Base-by-base conservation (phyloP, 2,797 vertebrate genomes). In the Xenopus petersii region DNA sequence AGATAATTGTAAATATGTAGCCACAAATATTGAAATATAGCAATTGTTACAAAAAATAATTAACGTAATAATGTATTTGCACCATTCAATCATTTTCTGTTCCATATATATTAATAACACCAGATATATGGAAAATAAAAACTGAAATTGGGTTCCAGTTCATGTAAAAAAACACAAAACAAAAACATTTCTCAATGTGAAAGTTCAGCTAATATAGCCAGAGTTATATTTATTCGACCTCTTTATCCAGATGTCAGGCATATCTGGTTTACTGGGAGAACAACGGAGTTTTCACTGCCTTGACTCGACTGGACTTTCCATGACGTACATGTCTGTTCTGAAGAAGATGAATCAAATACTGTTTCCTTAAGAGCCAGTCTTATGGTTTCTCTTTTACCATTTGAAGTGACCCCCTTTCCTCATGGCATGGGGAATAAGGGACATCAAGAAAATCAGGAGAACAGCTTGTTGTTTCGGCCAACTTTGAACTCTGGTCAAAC, bases 161-260 rank as follows among this genome's bases (percentile, higher is more conserved):
- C 36, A 6, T 42, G 36, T 42, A 42, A 42, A 42, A 42, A 42
- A 42, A 51, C 26, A 30, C 2, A 30, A 30, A 30, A 30, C 26
- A 30, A 30, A 30, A 30, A 51, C 49, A 51, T 51, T 15, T 15
- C 13, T 49, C 48, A 51, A 51, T 1, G 15, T 4, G 49, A 51
- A 62, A 68, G 56, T 82, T 91, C 82, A 90, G 3, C 86, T 89
- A 79, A 88, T 88, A 70, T 90, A 89, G 24, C 87, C 85, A 0
- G 89, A 87, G 48, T 87, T 89, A 73, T 89, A 88, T 73, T 88
- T 86, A 2, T 83, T 90, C 2, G 89, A 88, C 84, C 97, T 92
- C 84, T 95, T 98, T 82, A 99, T 95, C 97, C 97, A 99, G 12
- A 99, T 93, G 0, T 99, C 96, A 0, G 97, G 97, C 84, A 98